These are phyloP conservation scores for Pangasius macronema DNA, from an alignment of 2,797 vertebrate species.

Conservation along the genomic window DNA sequence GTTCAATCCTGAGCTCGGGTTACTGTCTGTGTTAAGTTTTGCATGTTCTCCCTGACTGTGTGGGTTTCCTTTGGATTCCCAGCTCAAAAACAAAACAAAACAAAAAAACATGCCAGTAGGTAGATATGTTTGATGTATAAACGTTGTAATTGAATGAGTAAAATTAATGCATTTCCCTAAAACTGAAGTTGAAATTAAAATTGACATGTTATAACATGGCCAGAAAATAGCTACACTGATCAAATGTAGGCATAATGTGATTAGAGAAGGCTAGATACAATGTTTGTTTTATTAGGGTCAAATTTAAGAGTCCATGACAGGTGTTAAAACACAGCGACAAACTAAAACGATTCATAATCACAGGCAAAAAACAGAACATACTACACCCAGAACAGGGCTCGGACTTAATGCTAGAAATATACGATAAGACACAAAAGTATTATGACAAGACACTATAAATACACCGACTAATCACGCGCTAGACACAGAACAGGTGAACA, in stretches of 20 bases:
- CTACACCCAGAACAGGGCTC: background rate
- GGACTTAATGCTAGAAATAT: background rate
- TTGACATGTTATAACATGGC: background rate
- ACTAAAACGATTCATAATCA: background rate
- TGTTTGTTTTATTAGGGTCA: background rate
- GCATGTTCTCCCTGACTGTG: background rate
- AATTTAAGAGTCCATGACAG: background rate
- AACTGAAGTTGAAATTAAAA: background rate
- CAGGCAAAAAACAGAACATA: background rate
- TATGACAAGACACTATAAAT: background rate
- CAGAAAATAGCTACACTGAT: background rate
- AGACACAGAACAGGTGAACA: constrained; percentile 2
- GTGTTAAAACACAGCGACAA: background rate
- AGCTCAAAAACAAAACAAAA: background rate
- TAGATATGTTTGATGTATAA: background rate
- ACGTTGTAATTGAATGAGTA: background rate
- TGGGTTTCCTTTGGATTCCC: background rate
- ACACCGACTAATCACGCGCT: background rate
- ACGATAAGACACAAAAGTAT: background rate
- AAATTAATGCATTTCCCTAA: background rate
- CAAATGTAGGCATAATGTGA: background rate
- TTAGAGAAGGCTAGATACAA: background rate
- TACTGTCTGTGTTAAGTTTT: background rate
- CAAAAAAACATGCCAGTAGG: background rate
- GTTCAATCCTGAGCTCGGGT: background rate